These are phyloP conservation scores for Tragelaphus strepsiceros DNA, from an alignment of 2,113 vertebrate genomes.

Conservation along the genomic window DNA sequence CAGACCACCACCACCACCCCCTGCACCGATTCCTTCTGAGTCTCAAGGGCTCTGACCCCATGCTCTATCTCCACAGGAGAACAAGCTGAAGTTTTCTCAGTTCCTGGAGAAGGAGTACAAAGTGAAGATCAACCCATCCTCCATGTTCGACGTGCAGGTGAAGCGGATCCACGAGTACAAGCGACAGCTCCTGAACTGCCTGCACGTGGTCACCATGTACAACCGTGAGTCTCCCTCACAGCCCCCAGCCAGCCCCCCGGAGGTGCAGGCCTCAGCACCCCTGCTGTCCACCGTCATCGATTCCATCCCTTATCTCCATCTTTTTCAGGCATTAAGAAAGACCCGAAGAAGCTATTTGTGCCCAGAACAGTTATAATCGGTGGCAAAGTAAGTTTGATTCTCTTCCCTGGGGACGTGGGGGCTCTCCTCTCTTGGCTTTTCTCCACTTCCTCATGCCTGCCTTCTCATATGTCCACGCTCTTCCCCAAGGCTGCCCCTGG, in stretches of 20 bases:
- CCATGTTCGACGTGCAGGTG: conserved; percentile 98
- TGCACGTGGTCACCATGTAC: conserved; percentile 95
- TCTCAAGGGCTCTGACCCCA: background rate
- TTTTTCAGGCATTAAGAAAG: conserved; percentile 89
- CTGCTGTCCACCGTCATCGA: accelerated
- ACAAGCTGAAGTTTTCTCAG: conserved; percentile 93
- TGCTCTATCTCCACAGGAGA: conserved; percentile 83
- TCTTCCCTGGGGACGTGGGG: background rate
- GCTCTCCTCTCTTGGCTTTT: background rate
- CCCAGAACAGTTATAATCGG: conserved; percentile 96
- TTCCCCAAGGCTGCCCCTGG: conserved; percentile 92
- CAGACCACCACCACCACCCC: background rate
- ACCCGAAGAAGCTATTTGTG: conserved; percentile 87
- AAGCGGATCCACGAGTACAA: conserved; percentile 99
- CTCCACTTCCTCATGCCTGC: background rate
- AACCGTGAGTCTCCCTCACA: conserved; percentile 85
- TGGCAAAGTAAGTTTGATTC: conserved; percentile 87
- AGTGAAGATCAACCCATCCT: conserved; percentile 92
- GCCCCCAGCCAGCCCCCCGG: background rate
- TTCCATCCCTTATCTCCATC: background rate
- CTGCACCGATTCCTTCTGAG: background rate
- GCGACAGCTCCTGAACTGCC: conserved; percentile 95
- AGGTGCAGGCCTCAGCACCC: accelerated
- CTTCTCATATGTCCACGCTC: background rate
- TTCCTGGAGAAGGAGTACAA: conserved; percentile 92